Evolutionary conservation across 1,140 invertebrate genomes (phyloP), one percentile per base, ranked within the genome.

Genomic region (Macrobrachium nipponense): DNA sequence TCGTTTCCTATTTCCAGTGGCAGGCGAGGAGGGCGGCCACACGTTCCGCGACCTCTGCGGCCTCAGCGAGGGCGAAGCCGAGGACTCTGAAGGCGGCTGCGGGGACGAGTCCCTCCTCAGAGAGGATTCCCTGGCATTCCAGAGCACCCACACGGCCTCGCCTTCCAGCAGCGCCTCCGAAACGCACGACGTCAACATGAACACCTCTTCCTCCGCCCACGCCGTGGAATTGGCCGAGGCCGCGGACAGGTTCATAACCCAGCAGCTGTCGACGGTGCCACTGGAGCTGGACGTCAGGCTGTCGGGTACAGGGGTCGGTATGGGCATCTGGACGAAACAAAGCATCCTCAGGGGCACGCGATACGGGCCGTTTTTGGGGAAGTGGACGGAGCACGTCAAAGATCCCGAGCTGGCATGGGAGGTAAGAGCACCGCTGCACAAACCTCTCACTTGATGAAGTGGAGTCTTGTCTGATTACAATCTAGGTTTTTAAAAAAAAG

Each of bases 321-420:
- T 91, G 5, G 94, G 94, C 11, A 92, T 94, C 73, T 94, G 92
- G 90, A 91, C 93, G 17, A 92, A 91, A 87, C 90, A 87, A 5
- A 91, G 92, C 87, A 92, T 95, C 51, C 89, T 92, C 15, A 91
- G 92, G 77, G 94, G 94, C 6, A 93, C 93, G 10, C 93, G 93
- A 87, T 95, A 94, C 90, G 95, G 95, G 44, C 94, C 95, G 4
- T 95, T 94, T 89, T 91, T 93, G 75, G 95, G 95, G 0, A 94
- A 94, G 90, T 94, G 94, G 94, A 93, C 92, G 76, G 91, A 91
- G 44, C 91, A 93, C 87, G 94, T 94, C 14, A 90, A 93, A 87
- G 93, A 95, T 89, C 91, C 92, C 61, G 92, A 93, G 88, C 95
- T 93, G 90, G 94, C 94, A 58, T 95, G 94, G 94, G 94, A 95